These are phyloP conservation scores for Gobionotothen gibberifrons DNA, from an alignment of 2,797 vertebrate species.

Conservation along the genomic window DNA sequence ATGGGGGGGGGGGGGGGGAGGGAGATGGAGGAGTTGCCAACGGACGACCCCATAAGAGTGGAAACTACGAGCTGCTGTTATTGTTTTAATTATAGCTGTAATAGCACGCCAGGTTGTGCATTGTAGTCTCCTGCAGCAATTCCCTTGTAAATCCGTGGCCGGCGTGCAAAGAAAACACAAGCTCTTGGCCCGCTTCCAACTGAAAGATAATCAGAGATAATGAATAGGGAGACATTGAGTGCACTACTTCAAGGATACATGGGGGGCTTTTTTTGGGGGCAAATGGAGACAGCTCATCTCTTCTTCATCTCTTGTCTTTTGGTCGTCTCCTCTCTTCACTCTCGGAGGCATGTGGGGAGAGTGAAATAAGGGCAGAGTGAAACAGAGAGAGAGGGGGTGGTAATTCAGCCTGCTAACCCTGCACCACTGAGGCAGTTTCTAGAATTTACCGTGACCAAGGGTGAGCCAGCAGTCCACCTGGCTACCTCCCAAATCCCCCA, in stretches of 20 bases:
- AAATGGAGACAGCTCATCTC: conserved; percentile 72
- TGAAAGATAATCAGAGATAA: conserved; percentile 81
- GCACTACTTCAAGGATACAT: conserved; percentile 68
- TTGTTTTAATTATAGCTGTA: conserved; percentile 79
- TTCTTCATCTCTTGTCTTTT: conserved; percentile 56
- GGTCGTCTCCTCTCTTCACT: conserved; percentile 45
- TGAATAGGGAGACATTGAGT: conserved; percentile 73
- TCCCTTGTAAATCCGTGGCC: conserved; percentile 63
- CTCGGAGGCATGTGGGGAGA: conserved; percentile 6
- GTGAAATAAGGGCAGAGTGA: conserved; percentile 22
- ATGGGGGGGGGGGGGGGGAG: too few relatives aligned
- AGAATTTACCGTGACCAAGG: conserved; percentile 78
- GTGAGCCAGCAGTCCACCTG: conserved; percentile 73
- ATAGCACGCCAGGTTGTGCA: conserved; percentile 61
- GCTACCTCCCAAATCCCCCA: conserved; percentile 71
- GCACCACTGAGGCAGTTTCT: conserved; percentile 62
- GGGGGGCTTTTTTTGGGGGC: conserved; percentile 69
- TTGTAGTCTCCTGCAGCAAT: conserved; percentile 67
- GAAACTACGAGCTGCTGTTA: conserved; percentile 58
- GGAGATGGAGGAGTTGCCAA: conserved; percentile 67
- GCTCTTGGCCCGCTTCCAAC: conserved; percentile 68
- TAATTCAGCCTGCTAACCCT: conserved; percentile 79
- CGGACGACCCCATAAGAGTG: conserved; percentile 54
- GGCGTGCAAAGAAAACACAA: conserved; percentile 69
- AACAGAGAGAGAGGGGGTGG: conserved; percentile 34